Percentiles rank a stretch among this genome's conserved stretches.
phyloP scores from a whole-genome alignment of 2,797 vertebrate genomes.

The Peromyscus aztecus region DNA sequence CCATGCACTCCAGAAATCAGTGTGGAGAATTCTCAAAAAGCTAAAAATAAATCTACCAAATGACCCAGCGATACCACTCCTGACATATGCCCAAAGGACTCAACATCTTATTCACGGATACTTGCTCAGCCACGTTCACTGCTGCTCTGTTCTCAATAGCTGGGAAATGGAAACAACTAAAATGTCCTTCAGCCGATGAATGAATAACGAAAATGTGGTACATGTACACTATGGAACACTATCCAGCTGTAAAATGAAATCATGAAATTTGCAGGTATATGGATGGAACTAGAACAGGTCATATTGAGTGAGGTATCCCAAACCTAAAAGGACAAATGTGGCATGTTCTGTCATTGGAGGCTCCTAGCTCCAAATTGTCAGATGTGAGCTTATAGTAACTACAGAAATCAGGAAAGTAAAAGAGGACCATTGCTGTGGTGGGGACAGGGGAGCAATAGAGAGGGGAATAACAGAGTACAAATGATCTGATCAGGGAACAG shows the following conservation, averaged over 20 bases:
- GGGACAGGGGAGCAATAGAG: neutral
- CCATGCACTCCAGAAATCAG: neutral
- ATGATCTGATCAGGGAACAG: neutral
- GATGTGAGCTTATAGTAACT: neutral
- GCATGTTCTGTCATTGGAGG: neutral
- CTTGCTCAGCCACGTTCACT: neutral
- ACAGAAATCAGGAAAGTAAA: neutral
- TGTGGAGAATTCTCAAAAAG: neutral
- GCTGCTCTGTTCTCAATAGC: neutral
- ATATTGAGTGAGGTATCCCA: no score
- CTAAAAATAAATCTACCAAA: neutral
- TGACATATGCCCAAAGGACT: neutral
- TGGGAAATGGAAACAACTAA: neutral
- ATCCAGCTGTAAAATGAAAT: neutral
- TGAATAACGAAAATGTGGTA: no score
- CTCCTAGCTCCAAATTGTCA: neutral
- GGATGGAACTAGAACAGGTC: neutral
- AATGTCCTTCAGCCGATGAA: neutral
- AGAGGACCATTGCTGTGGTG: neutral
- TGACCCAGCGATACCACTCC: neutral
- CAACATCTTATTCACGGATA: neutral
- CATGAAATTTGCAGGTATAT: neutral
- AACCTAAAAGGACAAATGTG: neutral
- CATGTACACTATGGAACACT: neutral
- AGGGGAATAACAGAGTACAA: neutral